Percentiles rank a stretch among this genome's conserved stretches.
phyloP scores from a whole-genome alignment of 1,140 invertebrate genomes.

The Trichonephila inaurata region DNA sequence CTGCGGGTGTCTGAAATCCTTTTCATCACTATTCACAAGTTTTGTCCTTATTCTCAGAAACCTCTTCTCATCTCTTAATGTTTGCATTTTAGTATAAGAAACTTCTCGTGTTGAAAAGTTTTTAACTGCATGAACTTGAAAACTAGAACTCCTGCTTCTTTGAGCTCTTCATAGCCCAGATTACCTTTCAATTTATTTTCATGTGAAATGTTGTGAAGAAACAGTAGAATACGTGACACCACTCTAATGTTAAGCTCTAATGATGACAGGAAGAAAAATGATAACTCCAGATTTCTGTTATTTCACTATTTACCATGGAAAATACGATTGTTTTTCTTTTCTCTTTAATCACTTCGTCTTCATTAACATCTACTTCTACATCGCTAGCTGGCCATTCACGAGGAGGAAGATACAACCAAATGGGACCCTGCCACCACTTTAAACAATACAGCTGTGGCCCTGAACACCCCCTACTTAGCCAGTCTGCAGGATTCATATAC shows the following conservation, averaged over 20 bases:
- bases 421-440: conserved; percentile 10
- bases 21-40: conserved; percentile 37
- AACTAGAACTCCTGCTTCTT: conserved; percentile 30
- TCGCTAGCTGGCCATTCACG: conserved; percentile 42
- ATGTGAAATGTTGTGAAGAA: conserved; percentile 47
- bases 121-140: conserved; percentile 40
- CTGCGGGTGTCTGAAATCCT: conserved; percentile 8
- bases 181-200: conserved; percentile 43
- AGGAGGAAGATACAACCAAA: conserved; percentile 17
- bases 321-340: not conserved
- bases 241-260: conserved; percentile 36
- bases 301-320: conserved; percentile 44
- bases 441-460: not conserved
- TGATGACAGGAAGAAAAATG: too few relatives aligned
- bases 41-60: conserved; percentile 28
- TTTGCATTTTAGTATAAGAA: conserved; percentile 56
- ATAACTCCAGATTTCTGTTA: not conserved
- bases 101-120: conserved; percentile 38
- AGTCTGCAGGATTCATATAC: conserved; percentile 28
- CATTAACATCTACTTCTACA: conserved; percentile 13
- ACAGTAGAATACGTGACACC: conserved; percentile 47
- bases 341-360: conserved; percentile 43
- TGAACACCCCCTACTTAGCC: conserved; percentile 34
- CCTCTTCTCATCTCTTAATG: conserved; percentile 12
- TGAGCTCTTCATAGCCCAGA: conserved; percentile 17